Percentiles rank a stretch among this genome's conserved stretches.
Conservation (phyloP, 2,888 invertebrate genomes). For the Euzophera pinguis region DNA sequence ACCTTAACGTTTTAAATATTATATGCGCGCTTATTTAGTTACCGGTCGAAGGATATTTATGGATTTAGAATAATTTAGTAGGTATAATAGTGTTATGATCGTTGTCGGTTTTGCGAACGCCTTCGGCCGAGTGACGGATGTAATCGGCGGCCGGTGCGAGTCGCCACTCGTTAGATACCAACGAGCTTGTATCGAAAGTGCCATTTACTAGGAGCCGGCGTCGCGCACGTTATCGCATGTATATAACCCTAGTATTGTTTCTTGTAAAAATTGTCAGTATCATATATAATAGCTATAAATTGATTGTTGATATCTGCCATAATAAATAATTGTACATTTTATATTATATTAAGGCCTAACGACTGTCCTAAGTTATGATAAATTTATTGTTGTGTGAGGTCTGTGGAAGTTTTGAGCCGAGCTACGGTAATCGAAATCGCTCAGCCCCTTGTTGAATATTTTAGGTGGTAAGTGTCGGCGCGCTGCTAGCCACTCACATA, state of each 20-base stretch:
- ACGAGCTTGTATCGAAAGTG: constrained; percentile 47
- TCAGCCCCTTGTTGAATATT: constrained; percentile 50
- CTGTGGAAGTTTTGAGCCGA: constrained; percentile 43
- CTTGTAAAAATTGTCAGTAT: constrained; percentile 66
- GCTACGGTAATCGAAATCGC: constrained; percentile 34
- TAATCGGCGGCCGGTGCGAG: constrained; percentile 25
- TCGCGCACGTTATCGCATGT: constrained; percentile 49
- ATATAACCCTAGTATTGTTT: constrained; percentile 57
- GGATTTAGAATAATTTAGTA: constrained; percentile 49
- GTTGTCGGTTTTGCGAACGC: constrained; percentile 29
- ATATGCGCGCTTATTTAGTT: constrained; percentile 34
- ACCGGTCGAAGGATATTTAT: constrained; percentile 44
- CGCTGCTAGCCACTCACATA: constrained; percentile 51
- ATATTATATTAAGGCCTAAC: constrained; percentile 71
- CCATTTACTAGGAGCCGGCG: constrained; percentile 43
- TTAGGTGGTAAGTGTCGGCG: constrained; percentile 27
- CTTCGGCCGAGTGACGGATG: constrained; percentile 30
- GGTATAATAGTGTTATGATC: constrained; percentile 34
- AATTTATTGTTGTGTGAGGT: constrained; percentile 58
- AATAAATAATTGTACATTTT: constrained; percentile 75
- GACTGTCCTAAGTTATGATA: constrained; percentile 71
- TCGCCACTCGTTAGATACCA: constrained; percentile 21
- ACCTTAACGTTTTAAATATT: constrained; percentile 35
- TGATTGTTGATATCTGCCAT: constrained; percentile 79
- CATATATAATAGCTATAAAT: constrained; percentile 64